Evolutionary conservation across 1,140 invertebrate species (phyloP).

Genomic region (Caenorhabditis latens): DNA sequence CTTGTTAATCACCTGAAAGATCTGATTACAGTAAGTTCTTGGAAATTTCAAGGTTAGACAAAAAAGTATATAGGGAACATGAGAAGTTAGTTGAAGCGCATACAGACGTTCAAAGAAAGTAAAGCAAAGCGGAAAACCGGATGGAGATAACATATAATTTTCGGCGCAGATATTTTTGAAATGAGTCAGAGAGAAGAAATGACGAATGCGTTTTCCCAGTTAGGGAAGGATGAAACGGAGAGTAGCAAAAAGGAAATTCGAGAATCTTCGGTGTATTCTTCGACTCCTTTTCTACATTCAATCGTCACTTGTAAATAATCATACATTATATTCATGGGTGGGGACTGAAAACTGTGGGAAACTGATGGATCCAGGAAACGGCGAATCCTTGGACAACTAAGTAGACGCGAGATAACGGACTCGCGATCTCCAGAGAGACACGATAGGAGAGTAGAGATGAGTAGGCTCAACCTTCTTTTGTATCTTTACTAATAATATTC

Average conservation of each 20-base stretch:
- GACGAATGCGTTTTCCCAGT: not conserved
- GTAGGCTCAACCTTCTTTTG: no score
- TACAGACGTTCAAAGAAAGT: not conserved
- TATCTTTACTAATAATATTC: no score
- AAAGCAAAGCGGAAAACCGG: no score
- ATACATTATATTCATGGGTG: not conserved
- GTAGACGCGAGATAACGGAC: no score
- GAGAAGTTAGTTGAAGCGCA: not conserved
- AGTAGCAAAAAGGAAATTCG: conserved; percentile 30
- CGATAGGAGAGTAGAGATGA: no score
- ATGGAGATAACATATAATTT: no score
- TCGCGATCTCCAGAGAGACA: no score
- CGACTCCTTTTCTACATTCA: conserved; percentile 15
- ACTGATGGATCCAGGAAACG: no score
- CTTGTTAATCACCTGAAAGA: conserved; percentile 44
- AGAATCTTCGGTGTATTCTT: conserved; percentile 21
- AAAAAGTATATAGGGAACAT: not conserved
- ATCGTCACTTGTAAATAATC: conserved; percentile 9
- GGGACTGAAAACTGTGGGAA: no score
- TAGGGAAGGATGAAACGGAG: not conserved
- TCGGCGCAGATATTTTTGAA: not conserved
- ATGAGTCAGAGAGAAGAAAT: not conserved
- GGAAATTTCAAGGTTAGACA: not conserved
- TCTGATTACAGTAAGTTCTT: not conserved
- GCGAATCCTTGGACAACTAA: no score